Conservation (phyloP, 2,888 invertebrate species). For the Cheilosia variabilis region DNA sequence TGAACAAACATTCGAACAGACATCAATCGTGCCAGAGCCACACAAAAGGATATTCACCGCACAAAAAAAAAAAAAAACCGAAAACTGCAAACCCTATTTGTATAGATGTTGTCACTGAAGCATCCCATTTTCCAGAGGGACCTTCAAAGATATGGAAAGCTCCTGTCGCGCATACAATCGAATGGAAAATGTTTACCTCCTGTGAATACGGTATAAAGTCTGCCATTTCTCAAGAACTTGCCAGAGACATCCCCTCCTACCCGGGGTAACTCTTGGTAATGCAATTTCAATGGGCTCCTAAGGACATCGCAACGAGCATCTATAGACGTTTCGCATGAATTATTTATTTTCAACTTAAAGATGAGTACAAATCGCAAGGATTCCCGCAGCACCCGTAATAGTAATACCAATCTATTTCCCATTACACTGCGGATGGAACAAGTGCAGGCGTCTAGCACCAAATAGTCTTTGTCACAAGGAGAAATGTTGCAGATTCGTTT, state of each 20-base stretch:
- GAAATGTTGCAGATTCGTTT: neutral
- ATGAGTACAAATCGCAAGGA: constrained; percentile 65
- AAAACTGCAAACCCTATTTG: constrained; percentile 7
- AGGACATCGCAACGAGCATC: constrained; percentile 2
- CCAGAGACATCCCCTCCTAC: neutral
- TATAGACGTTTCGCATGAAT: constrained; percentile 51
- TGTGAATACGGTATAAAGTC: neutral
- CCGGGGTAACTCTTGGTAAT: constrained; percentile 42
- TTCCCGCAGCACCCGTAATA: constrained; percentile 36
- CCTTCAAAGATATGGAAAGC: constrained; percentile 26
- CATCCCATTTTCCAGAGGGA: constrained; percentile 16
- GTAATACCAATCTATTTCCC: constrained; percentile 66
- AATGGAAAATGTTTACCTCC: constrained; percentile 33
- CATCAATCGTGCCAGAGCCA: constrained; percentile 34
- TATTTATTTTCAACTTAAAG: constrained; percentile 67
- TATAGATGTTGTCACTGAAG: constrained; percentile 6
- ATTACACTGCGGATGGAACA: constrained; percentile 34
- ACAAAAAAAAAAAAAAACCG: neutral
- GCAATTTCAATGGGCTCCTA: constrained; percentile 62
- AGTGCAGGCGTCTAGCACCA: neutral
- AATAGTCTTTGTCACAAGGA: neutral
- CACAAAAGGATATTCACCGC: constrained; percentile 12
- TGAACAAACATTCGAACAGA: constrained; percentile 46
- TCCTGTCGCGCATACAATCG: constrained; percentile 27
- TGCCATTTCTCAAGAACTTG: neutral